A percentile compares a stretch with the other conserved stretches of the same genome.
phyloP scores from a whole-genome alignment of 2,888 invertebrate genomes.

The Melitaea athalia region DNA sequence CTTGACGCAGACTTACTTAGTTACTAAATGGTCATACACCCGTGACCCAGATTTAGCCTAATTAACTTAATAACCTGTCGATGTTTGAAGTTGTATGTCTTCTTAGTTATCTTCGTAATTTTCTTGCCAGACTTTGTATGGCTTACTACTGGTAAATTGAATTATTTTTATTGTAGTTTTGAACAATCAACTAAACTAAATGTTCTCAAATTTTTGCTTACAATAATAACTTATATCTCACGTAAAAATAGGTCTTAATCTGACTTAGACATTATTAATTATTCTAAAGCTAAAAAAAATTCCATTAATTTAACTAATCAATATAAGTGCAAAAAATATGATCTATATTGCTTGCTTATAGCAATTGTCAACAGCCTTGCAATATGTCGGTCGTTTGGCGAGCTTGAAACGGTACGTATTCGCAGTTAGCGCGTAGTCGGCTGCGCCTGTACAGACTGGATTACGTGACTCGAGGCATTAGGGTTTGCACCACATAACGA shows the following conservation, averaged over 20 bases:
- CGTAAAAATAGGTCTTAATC: too few species aligned
- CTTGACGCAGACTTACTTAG: constrained; percentile 11
- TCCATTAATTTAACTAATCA: not conserved
- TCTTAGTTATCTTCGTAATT: not conserved
- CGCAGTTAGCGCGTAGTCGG: constrained; percentile 22
- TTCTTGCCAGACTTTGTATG: not conserved
- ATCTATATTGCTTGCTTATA: constrained; percentile 22
- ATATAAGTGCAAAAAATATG: constrained; percentile 12
- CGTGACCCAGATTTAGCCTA: constrained; percentile 8
- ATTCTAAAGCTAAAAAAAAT: not conserved
- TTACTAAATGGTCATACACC: constrained; percentile 7
- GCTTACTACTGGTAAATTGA: too few species aligned
- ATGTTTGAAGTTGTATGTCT: constrained; percentile 4
- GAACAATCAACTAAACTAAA: too few species aligned
- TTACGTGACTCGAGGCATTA: constrained; percentile 33
- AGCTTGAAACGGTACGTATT: constrained; percentile 25
- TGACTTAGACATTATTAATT: not conserved
- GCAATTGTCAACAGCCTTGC: constrained; percentile 32
- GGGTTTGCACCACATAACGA: constrained; percentile 14
- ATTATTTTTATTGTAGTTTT: too few species aligned
- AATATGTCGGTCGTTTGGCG: constrained; percentile 32
- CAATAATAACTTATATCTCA: not conserved
- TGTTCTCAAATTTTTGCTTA: not conserved
- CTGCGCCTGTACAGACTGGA: constrained; percentile 21
- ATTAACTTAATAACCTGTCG: constrained; percentile 4